Evolutionary conservation across 2,797 vertebrate genomes (phyloP), one percentile per base, ranked within the genome.

Genomic region (Urophycis tenuis): DNA sequence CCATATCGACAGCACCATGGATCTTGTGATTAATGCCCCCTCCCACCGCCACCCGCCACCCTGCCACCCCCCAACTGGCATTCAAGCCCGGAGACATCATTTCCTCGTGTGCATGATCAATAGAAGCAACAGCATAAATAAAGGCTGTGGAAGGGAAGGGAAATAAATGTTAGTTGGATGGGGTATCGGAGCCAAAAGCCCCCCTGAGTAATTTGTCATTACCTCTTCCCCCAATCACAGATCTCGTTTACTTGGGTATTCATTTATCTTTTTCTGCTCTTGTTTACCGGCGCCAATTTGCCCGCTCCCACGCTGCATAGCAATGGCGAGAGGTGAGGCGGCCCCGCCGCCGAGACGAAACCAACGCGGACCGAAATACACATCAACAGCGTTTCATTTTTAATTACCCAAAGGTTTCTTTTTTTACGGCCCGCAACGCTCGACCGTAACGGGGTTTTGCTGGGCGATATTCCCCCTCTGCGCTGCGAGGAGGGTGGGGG

Each of bases 21-120:
- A 96, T 95, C 94, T 93, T 82, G 91, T 96, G 94, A 97, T 96
- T 95, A 95, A 96, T 95, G 93, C 85, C 88, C 89, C 90, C 90
- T 84, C 93, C 85, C 77, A 92, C 91, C 88, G 10, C 60, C 25
- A 9, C n/a, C 7, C 2, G n/a, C 60, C 7, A n/a, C 49, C 53
- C 53, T 35, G 3, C 49, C 19, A 22, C 85, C 92, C 85, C 53
- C 77, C 92, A 91, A 93, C 93, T 92, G 91, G 82, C 88, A 17
- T 89, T 87, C 88, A 87, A 89, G 90, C 85, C 90, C 91, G 87
- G 90, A 94, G 92, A 94, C 92, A 94, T 94, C 83, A 95, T 95
- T 96, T 95, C 93, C 92, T 92, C 91, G 88, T 93, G 91, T 93
- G 87, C 87, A 81, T 93, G 92, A 95, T 95, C 94, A 94, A 96